Percentiles rank a stretch among this genome's conserved stretches.
These are phyloP conservation scores for Sparus aurata DNA, from an alignment of 2,797 vertebrate species.

Conservation along the genomic window DNA sequence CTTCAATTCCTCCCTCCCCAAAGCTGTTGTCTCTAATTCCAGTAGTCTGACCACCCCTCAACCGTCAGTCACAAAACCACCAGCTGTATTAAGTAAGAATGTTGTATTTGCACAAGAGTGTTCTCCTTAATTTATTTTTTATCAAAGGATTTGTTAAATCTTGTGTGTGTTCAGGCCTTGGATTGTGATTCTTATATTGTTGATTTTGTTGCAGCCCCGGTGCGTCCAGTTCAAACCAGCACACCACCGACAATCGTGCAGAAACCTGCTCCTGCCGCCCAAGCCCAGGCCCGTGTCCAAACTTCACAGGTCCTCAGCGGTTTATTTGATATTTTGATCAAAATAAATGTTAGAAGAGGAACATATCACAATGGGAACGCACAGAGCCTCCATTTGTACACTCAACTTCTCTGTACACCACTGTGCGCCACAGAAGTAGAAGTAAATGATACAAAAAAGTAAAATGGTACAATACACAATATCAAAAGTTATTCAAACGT, in stretches of 20 bases:
- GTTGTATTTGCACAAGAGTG: neutral
- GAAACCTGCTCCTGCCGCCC: conserved; percentile 85
- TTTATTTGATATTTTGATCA: neutral
- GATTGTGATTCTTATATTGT: conserved; percentile 6
- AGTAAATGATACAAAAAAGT: neutral
- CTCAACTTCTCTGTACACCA: neutral
- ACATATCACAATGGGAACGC: neutral
- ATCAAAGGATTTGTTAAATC: neutral
- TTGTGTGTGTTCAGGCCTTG: neutral
- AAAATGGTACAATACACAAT: too few species aligned
- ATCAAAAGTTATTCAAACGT: too few species aligned
- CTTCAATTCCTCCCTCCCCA: conserved; percentile 82
- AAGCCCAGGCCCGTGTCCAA: conserved; percentile 69
- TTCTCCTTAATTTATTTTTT: neutral
- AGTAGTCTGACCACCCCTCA: conserved; percentile 62
- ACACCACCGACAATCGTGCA: conserved; percentile 76
- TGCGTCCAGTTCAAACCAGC: conserved; percentile 81
- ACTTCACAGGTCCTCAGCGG: conserved; percentile 83
- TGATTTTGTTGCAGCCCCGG: conserved; percentile 63
- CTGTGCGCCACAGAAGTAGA: neutral
- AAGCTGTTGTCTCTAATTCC: conserved; percentile 71
- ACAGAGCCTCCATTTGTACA: neutral
- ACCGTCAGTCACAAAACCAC: conserved; percentile 66
- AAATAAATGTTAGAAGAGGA: neutral
- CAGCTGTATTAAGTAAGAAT: conserved; percentile 67